Percentiles rank a stretch among this genome's conserved stretches.
phyloP scores from a whole-genome alignment of 2,888 invertebrate species.

The Amblyjoppa proteus region DNA sequence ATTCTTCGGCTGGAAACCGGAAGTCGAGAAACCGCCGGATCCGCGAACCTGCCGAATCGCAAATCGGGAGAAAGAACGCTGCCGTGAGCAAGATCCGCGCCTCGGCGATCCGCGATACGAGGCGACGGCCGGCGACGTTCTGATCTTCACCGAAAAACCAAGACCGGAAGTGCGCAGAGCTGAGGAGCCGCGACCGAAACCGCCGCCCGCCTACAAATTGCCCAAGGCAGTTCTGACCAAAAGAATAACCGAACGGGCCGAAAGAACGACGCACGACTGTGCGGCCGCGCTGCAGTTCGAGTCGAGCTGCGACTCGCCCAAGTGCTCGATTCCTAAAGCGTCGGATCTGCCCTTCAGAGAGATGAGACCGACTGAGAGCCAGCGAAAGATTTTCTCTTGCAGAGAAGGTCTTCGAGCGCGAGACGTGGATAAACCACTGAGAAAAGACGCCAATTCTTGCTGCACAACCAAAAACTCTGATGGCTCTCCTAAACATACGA shows the following conservation, averaged over 20 bases:
- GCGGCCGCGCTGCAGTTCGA: slow-evolving; percentile 42
- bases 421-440: slow-evolving; percentile 45
- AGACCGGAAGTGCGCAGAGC: background rate
- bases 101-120: slow-evolving; percentile 71
- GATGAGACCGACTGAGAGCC: slow-evolving; percentile 64
- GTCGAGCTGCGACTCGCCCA: slow-evolving; percentile 31
- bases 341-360: slow-evolving; percentile 69
- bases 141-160: slow-evolving; percentile 64
- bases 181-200: slow-evolving; percentile 64
- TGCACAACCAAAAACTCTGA: background rate
- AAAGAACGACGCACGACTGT: slow-evolving; percentile 13
- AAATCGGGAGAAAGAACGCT: slow-evolving; percentile 54
- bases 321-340: slow-evolving; percentile 60
- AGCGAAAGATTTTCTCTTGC: slow-evolving; percentile 64
- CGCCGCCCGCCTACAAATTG: slow-evolving; percentile 66
- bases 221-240: slow-evolving; percentile 69
- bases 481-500: background rate
- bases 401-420: slow-evolving; percentile 50
- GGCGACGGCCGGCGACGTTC: slow-evolving; percentile 67
- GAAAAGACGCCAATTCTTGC: slow-evolving; percentile 20
- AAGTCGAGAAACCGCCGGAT: slow-evolving; percentile 34
- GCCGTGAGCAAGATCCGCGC: slow-evolving; percentile 66
- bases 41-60: slow-evolving; percentile 26
- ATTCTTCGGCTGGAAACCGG: slow-evolving; percentile 16
- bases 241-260: slow-evolving; percentile 50